Conservation (phyloP, 2,113 vertebrate genomes). For the Tachysurus fulvidraco region DNA sequence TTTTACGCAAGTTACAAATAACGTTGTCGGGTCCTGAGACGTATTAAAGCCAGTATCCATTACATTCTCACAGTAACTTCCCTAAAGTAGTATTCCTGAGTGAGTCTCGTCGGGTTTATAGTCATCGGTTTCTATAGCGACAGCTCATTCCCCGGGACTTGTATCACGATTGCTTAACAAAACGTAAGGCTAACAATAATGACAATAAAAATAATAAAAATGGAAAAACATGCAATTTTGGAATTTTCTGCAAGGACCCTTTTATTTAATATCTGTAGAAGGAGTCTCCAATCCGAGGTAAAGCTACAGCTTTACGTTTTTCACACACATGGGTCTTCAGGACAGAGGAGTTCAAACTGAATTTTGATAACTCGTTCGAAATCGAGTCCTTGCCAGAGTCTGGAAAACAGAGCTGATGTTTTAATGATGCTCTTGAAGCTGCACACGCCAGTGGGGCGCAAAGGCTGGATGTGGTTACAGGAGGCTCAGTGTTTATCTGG, state of each 20-base stretch:
- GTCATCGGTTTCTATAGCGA: background rate
- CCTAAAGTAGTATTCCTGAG: background rate
- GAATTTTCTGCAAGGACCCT: background rate
- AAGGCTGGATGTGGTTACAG: background rate
- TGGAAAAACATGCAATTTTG: background rate
- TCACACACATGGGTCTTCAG: background rate
- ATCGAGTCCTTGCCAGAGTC: background rate
- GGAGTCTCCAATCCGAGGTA: background rate
- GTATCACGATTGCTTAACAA: background rate
- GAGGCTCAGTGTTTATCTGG: constrained; percentile 12
- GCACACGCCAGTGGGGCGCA: background rate
- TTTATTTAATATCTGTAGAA: background rate
- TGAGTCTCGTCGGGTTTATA: background rate
- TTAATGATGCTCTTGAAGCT: background rate
- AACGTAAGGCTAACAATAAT: background rate
- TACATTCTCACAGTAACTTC: background rate
- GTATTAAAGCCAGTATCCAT: too few relatives aligned
- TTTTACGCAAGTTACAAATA: background rate
- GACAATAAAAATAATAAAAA: too few relatives aligned
- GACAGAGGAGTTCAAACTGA: background rate
- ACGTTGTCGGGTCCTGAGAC: background rate
- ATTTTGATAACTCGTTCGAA: background rate
- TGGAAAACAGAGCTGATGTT: background rate
- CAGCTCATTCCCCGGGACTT: background rate
- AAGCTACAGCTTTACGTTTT: background rate